phyloP scores from a whole-genome alignment of 2,888 invertebrate species.

The Nephrocerus scutellatus region DNA sequence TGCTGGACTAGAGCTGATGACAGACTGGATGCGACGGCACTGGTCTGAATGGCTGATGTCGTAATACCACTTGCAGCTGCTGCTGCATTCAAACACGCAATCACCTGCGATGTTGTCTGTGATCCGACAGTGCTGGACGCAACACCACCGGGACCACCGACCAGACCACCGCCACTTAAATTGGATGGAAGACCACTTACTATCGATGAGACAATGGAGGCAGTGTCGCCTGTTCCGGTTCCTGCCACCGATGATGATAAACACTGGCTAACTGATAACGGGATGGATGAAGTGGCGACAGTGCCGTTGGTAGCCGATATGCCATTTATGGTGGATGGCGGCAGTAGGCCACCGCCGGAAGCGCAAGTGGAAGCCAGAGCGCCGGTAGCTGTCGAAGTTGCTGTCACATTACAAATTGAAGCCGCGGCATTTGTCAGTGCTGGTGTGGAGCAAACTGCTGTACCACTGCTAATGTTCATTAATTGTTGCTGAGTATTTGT shows the following conservation, averaged over 20 bases:
- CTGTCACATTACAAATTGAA: slow-evolving; percentile 32
- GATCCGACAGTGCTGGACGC: slow-evolving; percentile 31
- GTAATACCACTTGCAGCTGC: slow-evolving; percentile 38
- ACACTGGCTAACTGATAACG: too few relatives aligned
- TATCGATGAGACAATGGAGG: slow-evolving; percentile 30
- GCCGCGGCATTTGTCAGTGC: slow-evolving; percentile 23
- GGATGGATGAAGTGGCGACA: slow-evolving; percentile 1
- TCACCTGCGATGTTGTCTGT: slow-evolving; percentile 39
- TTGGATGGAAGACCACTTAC: slow-evolving; percentile 27
- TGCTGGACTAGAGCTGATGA: slow-evolving; percentile 50
- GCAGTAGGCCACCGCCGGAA: slow-evolving; percentile 27
- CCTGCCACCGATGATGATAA: too few relatives aligned
- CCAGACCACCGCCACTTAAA: slow-evolving; percentile 27
- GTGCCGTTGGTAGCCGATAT: slow-evolving; percentile 13
- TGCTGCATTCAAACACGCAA: slow-evolving; percentile 41
- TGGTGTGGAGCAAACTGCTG: slow-evolving; percentile 20
- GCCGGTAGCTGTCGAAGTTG: slow-evolving; percentile 34
- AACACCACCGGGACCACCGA: slow-evolving; percentile 25
- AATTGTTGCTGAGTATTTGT: slow-evolving; percentile 27
- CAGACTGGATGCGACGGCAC: slow-evolving; percentile 46
- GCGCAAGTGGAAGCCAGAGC: slow-evolving; percentile 36
- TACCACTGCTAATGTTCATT: slow-evolving; percentile 26
- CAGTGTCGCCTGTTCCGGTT: slow-evolving; percentile 26
- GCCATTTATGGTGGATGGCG: too few relatives aligned
- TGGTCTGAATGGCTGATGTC: slow-evolving; percentile 45